Evolutionary conservation across 2,797 vertebrate genomes (phyloP).

Genomic region (Oceanodroma leucorhoa): DNA sequence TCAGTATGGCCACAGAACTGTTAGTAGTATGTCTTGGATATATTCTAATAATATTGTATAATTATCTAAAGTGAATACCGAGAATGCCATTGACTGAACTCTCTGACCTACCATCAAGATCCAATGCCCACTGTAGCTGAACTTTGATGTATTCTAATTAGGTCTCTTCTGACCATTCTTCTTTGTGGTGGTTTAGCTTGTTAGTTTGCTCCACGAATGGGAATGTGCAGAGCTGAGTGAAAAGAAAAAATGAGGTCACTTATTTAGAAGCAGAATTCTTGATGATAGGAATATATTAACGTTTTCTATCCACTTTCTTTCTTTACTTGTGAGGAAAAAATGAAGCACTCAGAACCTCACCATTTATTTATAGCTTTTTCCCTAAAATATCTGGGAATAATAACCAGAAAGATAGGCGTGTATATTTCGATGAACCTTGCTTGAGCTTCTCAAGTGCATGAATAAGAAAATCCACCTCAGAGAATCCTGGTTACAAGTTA

Average conservation of each 20-base stretch:
- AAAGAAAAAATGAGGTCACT: not conserved
- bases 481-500: not conserved
- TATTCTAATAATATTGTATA: not conserved
- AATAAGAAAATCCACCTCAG: not conserved
- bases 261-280: not conserved
- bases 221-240: not conserved
- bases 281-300: not conserved
- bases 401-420: not conserved
- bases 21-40: not conserved
- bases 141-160: constrained; percentile 17
- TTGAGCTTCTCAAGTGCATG: not conserved
- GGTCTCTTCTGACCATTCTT: not conserved
- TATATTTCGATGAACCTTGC: not conserved
- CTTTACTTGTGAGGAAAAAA: not conserved
- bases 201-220: not conserved
- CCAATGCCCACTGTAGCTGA: not conserved
- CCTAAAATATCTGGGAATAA: not conserved
- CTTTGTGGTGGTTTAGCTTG: not conserved
- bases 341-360: not conserved
- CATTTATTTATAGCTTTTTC: not conserved
- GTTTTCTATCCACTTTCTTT: not conserved
- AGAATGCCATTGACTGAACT: not conserved
- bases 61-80: not conserved
- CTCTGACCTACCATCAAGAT: not conserved
- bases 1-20: not conserved